phyloP scores from a whole-genome alignment of 35 echinoderm and acorn worm genomes.

The Apostichopus japonicus region DNA sequence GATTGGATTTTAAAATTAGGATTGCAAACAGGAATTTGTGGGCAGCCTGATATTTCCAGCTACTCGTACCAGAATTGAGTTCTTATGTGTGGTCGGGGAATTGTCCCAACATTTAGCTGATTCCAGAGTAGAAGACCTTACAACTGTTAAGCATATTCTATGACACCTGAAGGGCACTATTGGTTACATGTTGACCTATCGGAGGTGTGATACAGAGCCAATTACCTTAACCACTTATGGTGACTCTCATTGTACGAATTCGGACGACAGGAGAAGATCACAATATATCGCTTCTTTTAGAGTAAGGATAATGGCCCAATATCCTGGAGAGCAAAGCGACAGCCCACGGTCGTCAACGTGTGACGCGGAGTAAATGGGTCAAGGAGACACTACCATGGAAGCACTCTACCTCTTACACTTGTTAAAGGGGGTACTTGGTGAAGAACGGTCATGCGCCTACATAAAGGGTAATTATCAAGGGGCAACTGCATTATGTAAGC shows the following conservation, averaged over 20 bases:
- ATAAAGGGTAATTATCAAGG: constrained; percentile 48
- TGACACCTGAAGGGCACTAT: constrained; percentile 50
- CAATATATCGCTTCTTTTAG: constrained; percentile 15
- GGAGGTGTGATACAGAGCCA: constrained; percentile 4
- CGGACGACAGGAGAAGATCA: constrained; percentile 35
- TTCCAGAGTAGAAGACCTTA: constrained; percentile 26
- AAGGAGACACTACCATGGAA: constrained; percentile 19
- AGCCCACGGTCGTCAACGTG: constrained; percentile 19
- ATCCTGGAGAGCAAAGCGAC: constrained; percentile 33
- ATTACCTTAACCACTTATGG: constrained; percentile 8
- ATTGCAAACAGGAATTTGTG: too few relatives aligned
- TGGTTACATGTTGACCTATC: constrained; percentile 26
- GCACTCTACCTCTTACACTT: constrained; percentile 2
- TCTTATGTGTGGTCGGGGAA: constrained; percentile 34
- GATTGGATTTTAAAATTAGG: too few relatives aligned
- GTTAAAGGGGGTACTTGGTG: neutral
- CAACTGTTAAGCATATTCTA: constrained; percentile 45
- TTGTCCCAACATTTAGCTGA: constrained; percentile 43
- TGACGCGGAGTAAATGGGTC: constrained; percentile 49
- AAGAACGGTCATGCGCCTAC: neutral
- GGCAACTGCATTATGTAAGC: constrained; percentile 30
- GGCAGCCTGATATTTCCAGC: too few relatives aligned
- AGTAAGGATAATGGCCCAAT: constrained; percentile 43
- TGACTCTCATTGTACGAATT: constrained; percentile 50
- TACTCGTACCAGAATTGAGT: constrained; percentile 30